Evolutionary conservation across 2,888 invertebrate genomes (phyloP), one percentile per base, ranked within the genome.

Genomic region (Drosophila recens): DNA sequence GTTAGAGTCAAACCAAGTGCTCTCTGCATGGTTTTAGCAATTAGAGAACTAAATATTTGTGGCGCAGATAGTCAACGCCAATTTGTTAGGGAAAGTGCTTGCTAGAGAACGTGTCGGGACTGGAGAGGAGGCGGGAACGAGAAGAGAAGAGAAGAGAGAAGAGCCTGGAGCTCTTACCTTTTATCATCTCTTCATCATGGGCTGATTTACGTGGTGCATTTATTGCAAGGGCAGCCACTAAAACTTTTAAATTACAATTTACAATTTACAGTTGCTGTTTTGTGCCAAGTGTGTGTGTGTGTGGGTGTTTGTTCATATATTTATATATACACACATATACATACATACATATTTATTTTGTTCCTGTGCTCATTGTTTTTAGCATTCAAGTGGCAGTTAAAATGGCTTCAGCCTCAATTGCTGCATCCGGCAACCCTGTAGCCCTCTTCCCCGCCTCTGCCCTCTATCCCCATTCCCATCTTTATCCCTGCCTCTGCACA

Each of bases 361-460:
- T 62, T 76, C 69, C 66, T 74, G 69, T 57, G 67, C 76, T 72
- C 72, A 75, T 74, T 75, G 72, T 77, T 82, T 78, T 78, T 70
- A 68, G 77, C 85, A 82, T 82, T 83, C 80, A 86, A 88, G 83
- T 88, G 86, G 83, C 89, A 82, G 88, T 82, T 87, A 82, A 88
- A 83, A 83, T 85, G 88, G 88, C 81, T 88, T 88, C 84, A 84
- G 83, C 88, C 83, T 84, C 83, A 83, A 84, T 84, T 84, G 83
- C 83, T 77, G 81, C 78, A 77, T 80, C 80, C 79, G 80, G 66
- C 87, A 82, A 64, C 42, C 27, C 49, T 30, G 3, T 11, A 17
- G 6, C 33, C 34, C 38, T 17, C 15, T 4, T 2, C 51, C 36
- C 36, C 11, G 0, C 33, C 15, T 15, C 4, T 15, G n/a, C 2